Evolutionary conservation across 2,113 vertebrate species (phyloP).

Genomic region (Cricetomys ansorgei): DNA sequence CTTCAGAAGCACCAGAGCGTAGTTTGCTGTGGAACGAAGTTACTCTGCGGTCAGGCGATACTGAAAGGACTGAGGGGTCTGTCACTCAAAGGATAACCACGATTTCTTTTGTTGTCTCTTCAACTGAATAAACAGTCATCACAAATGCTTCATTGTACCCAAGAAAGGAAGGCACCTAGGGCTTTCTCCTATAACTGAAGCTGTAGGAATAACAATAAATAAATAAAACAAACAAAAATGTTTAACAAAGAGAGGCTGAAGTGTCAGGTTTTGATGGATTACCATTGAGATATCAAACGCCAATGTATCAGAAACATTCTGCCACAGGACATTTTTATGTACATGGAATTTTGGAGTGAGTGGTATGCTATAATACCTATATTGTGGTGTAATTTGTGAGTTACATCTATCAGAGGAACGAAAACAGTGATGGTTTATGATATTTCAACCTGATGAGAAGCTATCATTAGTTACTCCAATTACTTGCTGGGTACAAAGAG

Average conservation of each 20-base stretch:
- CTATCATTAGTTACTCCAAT: not conserved
- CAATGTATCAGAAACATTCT: not conserved
- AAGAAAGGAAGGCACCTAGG: not conserved
- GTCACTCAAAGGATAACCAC: not conserved
- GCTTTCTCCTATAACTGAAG: not conserved
- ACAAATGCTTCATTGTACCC: not conserved
- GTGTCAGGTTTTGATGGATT: not conserved
- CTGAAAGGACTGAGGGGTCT: not conserved
- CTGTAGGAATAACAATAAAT: not conserved
- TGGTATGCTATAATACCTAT: not conserved
- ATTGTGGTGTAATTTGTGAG: not conserved
- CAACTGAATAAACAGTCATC: not conserved
- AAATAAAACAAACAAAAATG: not conserved
- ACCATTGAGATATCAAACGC: not conserved
- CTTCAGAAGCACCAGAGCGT: not conserved
- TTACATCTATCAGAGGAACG: not conserved
- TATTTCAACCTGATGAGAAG: not conserved
- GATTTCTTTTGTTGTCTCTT: not conserved
- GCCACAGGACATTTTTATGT: not conserved
- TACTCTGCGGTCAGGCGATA: not conserved
- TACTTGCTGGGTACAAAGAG: not conserved
- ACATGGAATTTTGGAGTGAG: not conserved
- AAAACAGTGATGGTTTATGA: not conserved
- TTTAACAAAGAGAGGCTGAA: not conserved
- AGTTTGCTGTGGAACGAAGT: not conserved